Conservation (phyloP, 2,888 invertebrate genomes). For the Lasioglossum vierecki region DNA sequence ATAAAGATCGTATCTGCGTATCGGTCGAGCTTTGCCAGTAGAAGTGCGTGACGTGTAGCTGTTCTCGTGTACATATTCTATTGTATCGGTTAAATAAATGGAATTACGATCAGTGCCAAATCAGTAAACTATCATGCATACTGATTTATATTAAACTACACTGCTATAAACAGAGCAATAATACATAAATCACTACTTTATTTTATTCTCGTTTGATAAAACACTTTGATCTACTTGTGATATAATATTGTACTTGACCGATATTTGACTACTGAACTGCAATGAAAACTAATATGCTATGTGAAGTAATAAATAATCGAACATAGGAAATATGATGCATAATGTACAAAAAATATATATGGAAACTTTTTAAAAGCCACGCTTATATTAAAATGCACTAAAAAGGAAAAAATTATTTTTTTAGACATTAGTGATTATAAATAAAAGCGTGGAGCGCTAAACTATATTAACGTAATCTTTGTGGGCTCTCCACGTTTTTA, state of each 20-base stretch:
- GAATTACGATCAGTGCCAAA: slow-evolving; percentile 11
- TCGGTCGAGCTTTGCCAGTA: slow-evolving; percentile 21
- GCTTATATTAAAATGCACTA: too few species aligned
- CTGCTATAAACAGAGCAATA: neutral
- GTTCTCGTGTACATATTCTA: slow-evolving; percentile 22
- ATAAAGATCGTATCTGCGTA: slow-evolving; percentile 62
- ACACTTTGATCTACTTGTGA: neutral
- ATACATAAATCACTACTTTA: neutral
- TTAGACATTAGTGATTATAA: too few species aligned
- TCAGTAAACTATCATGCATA: slow-evolving; percentile 4
- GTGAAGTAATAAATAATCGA: neutral
- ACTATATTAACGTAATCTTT: too few species aligned
- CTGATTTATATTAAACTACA: neutral
- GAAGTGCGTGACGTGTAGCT: slow-evolving; percentile 19
- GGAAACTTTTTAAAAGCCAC: too few species aligned
- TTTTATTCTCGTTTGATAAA: neutral
- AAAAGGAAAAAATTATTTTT: too few species aligned
- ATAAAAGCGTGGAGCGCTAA: too few species aligned
- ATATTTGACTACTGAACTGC: neutral
- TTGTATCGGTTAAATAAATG: slow-evolving; percentile 17
- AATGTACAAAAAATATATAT: too few species aligned
- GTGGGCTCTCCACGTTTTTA: too few species aligned
- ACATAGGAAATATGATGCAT: too few species aligned
- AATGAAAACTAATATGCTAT: neutral
- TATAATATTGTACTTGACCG: neutral